Conservation (phyloP, 2,797 vertebrate genomes). For the Brachymystax lenok region DNA sequence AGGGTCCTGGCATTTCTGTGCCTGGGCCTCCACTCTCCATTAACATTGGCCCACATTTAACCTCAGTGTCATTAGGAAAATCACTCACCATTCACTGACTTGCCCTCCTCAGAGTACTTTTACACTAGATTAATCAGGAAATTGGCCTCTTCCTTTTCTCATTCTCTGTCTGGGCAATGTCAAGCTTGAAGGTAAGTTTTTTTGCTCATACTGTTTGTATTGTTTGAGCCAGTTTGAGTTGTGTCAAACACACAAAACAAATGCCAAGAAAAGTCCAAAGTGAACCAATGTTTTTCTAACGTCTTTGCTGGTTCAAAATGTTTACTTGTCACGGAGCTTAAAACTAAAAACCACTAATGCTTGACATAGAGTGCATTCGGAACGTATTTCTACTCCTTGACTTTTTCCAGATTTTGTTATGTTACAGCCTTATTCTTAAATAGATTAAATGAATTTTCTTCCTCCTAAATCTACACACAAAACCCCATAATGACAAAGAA, state of each 20-base stretch:
- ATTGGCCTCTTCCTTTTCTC: slow-evolving; percentile 37
- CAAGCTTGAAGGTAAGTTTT: too few relatives aligned
- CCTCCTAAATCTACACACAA: too few relatives aligned
- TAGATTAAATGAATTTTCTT: too few relatives aligned
- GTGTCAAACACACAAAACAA: not conserved
- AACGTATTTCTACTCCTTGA: too few relatives aligned
- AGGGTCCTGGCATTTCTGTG: too few relatives aligned
- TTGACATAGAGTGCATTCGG: too few relatives aligned
- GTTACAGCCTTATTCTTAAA: too few relatives aligned
- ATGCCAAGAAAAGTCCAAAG: not conserved
- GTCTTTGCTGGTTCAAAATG: not conserved
- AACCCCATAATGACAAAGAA: too few relatives aligned
- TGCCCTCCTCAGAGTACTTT: slow-evolving; percentile 36
- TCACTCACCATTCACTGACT: slow-evolving; percentile 25
- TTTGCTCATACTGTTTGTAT: not conserved
- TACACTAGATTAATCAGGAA: slow-evolving; percentile 49
- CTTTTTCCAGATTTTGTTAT: too few relatives aligned
- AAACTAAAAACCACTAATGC: not conserved
- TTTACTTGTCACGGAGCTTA: not conserved
- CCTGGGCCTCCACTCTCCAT: slow-evolving; percentile 3
- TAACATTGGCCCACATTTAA: slow-evolving; percentile 23
- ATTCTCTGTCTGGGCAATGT: slow-evolving; percentile 19
- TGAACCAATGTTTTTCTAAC: not conserved
- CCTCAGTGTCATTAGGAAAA: slow-evolving; percentile 39
- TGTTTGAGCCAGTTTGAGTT: not conserved